These are phyloP conservation scores for Ptychochromis oligacanthus DNA, from an alignment of 2,113 vertebrate species.

Conservation along the genomic window DNA sequence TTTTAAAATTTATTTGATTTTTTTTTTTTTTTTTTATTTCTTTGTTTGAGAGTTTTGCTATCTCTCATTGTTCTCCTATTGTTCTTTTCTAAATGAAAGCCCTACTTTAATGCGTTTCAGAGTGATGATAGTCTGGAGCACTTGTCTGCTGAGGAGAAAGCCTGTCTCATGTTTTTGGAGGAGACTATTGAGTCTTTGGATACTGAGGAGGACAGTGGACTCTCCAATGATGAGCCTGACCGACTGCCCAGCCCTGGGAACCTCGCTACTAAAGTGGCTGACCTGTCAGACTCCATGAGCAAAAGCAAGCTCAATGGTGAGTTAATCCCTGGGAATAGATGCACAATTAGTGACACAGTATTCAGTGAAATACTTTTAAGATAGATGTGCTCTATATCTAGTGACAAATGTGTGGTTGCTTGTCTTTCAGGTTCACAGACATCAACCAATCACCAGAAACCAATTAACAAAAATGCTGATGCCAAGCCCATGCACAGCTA, in stretches of 20 bases:
- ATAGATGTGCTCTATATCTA: background rate
- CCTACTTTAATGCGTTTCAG: slow-evolving; percentile 69
- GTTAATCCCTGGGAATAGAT: slow-evolving; percentile 27
- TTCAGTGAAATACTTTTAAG: background rate
- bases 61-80: background rate
- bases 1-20: too few species aligned
- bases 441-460: slow-evolving; percentile 7
- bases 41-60: background rate
- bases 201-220: slow-evolving; percentile 84
- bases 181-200: slow-evolving; percentile 93
- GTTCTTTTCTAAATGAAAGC: background rate
- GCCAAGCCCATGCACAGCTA: slow-evolving; percentile 32
- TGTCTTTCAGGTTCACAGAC: slow-evolving; percentile 70
- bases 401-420: background rate
- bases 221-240: slow-evolving; percentile 81
- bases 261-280: slow-evolving; percentile 59
- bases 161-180: slow-evolving; percentile 93
- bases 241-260: slow-evolving; percentile 47
- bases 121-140: slow-evolving; percentile 87
- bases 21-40: background rate
- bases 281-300: slow-evolving; percentile 66
- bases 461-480: slow-evolving; percentile 7
- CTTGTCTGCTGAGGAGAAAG: slow-evolving; percentile 91
- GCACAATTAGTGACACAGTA: background rate
- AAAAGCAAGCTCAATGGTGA: slow-evolving; percentile 65